phyloP scores from a whole-genome alignment of 2,113 vertebrate genomes.

The Lates calcarifer region DNA sequence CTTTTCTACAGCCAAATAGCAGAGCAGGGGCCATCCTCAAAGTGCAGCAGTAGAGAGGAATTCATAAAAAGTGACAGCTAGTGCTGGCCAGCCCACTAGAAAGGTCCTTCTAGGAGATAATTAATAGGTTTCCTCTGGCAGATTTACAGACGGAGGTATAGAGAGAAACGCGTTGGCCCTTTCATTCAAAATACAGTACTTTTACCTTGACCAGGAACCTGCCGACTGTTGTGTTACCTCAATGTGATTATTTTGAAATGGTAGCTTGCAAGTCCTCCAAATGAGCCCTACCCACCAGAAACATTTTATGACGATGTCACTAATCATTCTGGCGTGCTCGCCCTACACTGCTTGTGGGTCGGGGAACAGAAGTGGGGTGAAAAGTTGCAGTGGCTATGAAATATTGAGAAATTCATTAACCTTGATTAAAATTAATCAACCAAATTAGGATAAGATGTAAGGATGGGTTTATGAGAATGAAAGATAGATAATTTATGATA shows the following conservation, averaged over 20 bases:
- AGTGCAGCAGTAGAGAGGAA: conserved; percentile 54
- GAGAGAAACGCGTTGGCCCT: conserved; percentile 44
- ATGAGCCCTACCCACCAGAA: conserved; percentile 47
- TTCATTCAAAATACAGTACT: conserved; percentile 56
- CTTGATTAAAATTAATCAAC: conserved; percentile 67
- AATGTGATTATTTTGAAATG: conserved; percentile 55
- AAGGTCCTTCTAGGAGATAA: conserved; percentile 71
- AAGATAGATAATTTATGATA: conserved; percentile 43
- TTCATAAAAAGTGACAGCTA: conserved; percentile 71
- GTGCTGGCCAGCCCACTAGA: conserved; percentile 50
- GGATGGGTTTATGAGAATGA: conserved; percentile 32
- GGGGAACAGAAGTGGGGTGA: conserved; percentile 35
- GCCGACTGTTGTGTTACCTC: conserved; percentile 18
- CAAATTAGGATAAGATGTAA: conserved; percentile 41
- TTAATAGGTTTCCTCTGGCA: conserved; percentile 70
- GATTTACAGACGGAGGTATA: conserved; percentile 65
- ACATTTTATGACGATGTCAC: conserved; percentile 58
- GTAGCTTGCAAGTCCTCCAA: conserved; percentile 38
- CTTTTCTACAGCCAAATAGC: conserved; percentile 58
- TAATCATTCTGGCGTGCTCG: conserved; percentile 69
- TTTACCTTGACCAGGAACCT: conserved; percentile 60
- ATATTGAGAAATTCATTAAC: conserved; percentile 69
- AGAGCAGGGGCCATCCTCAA: conserved; percentile 49
- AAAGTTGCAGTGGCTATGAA: conserved; percentile 53
- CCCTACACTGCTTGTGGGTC: conserved; percentile 32